A percentile compares a stretch with the other conserved stretches of the same genome.
These are phyloP conservation scores for Periparus ater DNA, from an alignment of 2,797 vertebrate species.

Conservation along the genomic window DNA sequence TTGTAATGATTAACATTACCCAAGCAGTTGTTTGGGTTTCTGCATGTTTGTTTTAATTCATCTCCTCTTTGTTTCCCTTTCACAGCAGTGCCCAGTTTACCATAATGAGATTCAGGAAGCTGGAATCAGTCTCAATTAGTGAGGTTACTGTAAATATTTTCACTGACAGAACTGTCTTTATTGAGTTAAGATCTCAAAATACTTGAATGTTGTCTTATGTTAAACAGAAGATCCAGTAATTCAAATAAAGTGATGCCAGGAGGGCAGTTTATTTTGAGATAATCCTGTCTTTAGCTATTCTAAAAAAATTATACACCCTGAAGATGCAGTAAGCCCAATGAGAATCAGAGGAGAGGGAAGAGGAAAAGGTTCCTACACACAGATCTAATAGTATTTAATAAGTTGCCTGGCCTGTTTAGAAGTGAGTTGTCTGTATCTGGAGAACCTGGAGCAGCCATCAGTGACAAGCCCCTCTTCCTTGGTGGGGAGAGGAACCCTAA, in stretches of 20 bases:
- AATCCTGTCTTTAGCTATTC: neutral
- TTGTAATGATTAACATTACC: neutral
- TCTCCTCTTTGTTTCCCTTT: conserved; percentile 51
- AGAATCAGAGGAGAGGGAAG: neutral
- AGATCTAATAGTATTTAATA: neutral
- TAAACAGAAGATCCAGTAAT: conserved; percentile 23
- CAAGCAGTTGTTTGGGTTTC: conserved; percentile 25
- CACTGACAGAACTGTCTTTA: conserved; percentile 43
- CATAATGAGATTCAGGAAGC: conserved; percentile 38
- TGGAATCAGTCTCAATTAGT: conserved; percentile 41
- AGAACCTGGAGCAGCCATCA: neutral
- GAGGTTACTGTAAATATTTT: conserved; percentile 64
- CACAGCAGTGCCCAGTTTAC: neutral
- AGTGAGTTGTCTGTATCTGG: rapidly evolving
- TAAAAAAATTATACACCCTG: neutral
- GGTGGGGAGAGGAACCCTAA: neutral
- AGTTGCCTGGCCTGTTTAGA: neutral
- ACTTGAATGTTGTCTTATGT: conserved; percentile 14
- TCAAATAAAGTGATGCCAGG: neutral
- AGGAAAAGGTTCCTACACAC: neutral
- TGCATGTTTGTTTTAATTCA: conserved; percentile 53
- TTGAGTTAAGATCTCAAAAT: conserved; percentile 52
- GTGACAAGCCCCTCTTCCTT: neutral
- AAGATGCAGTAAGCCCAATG: neutral
- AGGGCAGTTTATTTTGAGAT: conserved; percentile 31